Conservation (phyloP, 2,888 invertebrate species). For the Entomobrya multifasciata region DNA sequence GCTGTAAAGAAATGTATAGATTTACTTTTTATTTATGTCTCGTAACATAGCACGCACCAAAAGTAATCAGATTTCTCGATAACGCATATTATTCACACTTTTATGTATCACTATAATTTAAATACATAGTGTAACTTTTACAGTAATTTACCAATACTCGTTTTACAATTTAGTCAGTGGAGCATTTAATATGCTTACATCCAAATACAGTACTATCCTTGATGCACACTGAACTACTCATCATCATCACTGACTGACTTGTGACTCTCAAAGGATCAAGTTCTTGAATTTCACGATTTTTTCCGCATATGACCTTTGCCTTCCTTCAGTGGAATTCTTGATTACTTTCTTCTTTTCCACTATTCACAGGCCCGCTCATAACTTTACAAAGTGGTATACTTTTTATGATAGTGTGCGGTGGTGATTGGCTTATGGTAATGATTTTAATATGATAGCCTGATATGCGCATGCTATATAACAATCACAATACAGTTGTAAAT, state of each 20-base stretch:
- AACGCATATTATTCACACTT: constrained; percentile 9
- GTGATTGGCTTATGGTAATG: constrained; percentile 12
- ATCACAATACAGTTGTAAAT: neutral
- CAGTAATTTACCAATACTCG: no score
- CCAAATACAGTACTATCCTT: neutral
- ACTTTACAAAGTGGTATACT: no score
- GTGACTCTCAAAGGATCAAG: constrained; percentile 41
- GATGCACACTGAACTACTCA: constrained; percentile 14
- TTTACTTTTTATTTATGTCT: constrained; percentile 24
- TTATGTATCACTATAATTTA: neutral
- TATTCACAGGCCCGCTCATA: neutral
- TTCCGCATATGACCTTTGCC: constrained; percentile 54
- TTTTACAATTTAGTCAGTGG: constrained; percentile 8
- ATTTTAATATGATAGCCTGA: neutral
- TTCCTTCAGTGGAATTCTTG: constrained; percentile 15
- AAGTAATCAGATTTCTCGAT: constrained; percentile 11
- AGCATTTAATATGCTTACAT: neutral
- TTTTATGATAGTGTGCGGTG: neutral
- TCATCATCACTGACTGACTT: constrained; percentile 42
- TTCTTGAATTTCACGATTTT: constrained; percentile 62
- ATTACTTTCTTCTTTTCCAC: constrained; percentile 60
- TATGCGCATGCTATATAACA: neutral
- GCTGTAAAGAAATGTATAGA: no score
- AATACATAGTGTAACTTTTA: neutral
- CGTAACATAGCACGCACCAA: constrained; percentile 17